phyloP scores from a whole-genome alignment of 2,113 vertebrate species.

The Takifugu bimaculatus region DNA sequence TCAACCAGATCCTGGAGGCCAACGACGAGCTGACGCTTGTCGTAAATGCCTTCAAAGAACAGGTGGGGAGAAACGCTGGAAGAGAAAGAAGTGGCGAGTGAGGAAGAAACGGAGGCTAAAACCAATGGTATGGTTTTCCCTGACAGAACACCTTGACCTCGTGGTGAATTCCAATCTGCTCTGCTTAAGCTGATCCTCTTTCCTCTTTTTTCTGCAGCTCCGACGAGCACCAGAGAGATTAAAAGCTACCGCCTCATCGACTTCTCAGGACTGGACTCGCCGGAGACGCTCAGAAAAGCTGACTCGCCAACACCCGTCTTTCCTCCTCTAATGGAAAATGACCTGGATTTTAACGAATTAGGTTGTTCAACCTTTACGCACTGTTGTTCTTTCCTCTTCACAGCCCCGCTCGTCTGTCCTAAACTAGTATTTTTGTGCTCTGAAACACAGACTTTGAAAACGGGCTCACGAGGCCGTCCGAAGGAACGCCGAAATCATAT shows the following conservation, averaged over 20 bases:
- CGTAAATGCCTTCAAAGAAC: conserved; percentile 73
- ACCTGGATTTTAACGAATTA: conserved; percentile 63
- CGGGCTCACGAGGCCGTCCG: conserved; percentile 12
- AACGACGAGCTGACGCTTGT: conserved; percentile 76
- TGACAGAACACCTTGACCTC: not conserved
- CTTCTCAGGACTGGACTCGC: conserved; percentile 73
- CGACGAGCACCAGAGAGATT: conserved; percentile 42
- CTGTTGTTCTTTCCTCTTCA: not conserved
- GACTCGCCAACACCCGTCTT: conserved; percentile 3
- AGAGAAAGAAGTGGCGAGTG: conserved; percentile 28
- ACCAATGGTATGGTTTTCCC: conserved; percentile 23
- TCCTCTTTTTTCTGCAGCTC: conserved; percentile 46
- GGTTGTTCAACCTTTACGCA: conserved; percentile 54
- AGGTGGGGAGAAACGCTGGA: conserved; percentile 32
- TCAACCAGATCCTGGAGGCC: conserved; percentile 82
- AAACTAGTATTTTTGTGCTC: not conserved
- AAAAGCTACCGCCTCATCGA: conserved; percentile 84
- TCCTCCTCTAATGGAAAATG: conserved; percentile 23
- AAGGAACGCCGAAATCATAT: conserved; percentile 32
- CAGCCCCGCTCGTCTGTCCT: not conserved
- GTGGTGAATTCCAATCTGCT: not conserved
- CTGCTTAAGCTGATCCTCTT: conserved; percentile 5
- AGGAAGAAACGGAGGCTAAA: conserved; percentile 19
- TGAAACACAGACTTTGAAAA: conserved; percentile 40
- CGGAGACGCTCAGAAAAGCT: conserved; percentile 19